Evolutionary conservation across 1,140 invertebrate species (phyloP).

Genomic region (Diachasma alloeum): DNA sequence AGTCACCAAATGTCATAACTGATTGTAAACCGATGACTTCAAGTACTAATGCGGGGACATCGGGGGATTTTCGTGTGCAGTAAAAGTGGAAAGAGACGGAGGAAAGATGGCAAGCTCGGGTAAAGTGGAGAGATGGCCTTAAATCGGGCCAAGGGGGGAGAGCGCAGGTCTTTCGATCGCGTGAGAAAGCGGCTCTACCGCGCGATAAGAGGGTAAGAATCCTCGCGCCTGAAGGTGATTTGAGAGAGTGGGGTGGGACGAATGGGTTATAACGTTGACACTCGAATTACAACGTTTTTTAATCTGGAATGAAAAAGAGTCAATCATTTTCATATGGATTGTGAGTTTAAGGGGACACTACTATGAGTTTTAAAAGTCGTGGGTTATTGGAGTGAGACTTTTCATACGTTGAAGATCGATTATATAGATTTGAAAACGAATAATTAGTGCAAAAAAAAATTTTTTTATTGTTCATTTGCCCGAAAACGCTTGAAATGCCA

Average conservation of each 20-base stretch:
- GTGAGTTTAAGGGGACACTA: no score
- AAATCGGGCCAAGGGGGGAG: neutral
- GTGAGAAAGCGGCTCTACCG: slow-evolving; percentile 24
- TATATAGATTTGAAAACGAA: no score
- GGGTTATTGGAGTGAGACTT: no score
- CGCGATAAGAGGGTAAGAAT: slow-evolving; percentile 26
- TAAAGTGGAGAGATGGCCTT: neutral
- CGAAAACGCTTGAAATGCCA: no score
- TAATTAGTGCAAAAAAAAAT: no score
- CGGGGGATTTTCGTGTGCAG: neutral
- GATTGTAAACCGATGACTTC: neutral
- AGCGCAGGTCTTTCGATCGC: neutral
- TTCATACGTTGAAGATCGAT: no score
- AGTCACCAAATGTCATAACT: neutral
- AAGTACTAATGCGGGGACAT: no score
- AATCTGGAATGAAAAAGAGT: no score
- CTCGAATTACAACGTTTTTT: slow-evolving; percentile 27
- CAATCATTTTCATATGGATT: no score
- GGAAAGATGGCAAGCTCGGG: neutral
- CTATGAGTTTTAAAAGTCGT: no score
- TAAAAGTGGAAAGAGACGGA: neutral
- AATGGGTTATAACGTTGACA: slow-evolving; percentile 29
- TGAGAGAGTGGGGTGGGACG: neutral
- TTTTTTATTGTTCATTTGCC: no score
- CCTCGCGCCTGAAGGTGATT: slow-evolving; percentile 17